Conservation (phyloP, 2,888 invertebrate species). For the Brachyptera putata region DNA sequence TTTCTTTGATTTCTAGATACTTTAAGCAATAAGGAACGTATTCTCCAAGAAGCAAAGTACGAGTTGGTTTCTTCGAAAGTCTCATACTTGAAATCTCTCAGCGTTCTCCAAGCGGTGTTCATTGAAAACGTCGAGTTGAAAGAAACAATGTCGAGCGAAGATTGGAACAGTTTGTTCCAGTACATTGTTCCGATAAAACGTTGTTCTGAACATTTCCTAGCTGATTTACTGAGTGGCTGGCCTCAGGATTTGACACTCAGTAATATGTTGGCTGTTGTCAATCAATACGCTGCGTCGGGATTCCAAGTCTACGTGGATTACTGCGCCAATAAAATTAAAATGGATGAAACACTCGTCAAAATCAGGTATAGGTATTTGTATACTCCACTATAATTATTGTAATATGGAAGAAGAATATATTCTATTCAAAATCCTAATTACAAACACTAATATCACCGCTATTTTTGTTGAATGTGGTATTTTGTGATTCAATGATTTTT, state of each 20-base stretch:
- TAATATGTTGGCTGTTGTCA: slow-evolving; percentile 5
- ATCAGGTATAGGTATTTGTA: slow-evolving; percentile 47
- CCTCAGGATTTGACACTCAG: slow-evolving; percentile 17
- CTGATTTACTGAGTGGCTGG: slow-evolving; percentile 19
- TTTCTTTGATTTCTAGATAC: no score
- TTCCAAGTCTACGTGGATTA: slow-evolving; percentile 23
- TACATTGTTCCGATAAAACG: slow-evolving; percentile 8
- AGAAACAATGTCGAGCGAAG: background rate
- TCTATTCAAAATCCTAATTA: no score
- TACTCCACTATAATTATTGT: no score
- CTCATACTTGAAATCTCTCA: slow-evolving; percentile 53
- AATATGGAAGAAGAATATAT: no score
- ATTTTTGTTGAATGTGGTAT: no score
- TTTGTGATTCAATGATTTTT: no score
- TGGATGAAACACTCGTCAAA: background rate
- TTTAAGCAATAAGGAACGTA: slow-evolving; percentile 47
- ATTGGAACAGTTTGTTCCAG: background rate
- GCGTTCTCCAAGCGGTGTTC: slow-evolving; percentile 46
- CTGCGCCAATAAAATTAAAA: slow-evolving; percentile 10
- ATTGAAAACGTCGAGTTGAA: slow-evolving; percentile 26
- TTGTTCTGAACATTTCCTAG: slow-evolving; percentile 25
- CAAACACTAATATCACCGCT: no score
- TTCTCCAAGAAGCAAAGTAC: slow-evolving; percentile 55
- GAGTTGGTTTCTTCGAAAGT: slow-evolving; percentile 58
- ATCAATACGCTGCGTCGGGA: slow-evolving; percentile 15